Base-by-base conservation (phyloP, 2,888 invertebrate species). In the Electrophaes corylata region DNA sequence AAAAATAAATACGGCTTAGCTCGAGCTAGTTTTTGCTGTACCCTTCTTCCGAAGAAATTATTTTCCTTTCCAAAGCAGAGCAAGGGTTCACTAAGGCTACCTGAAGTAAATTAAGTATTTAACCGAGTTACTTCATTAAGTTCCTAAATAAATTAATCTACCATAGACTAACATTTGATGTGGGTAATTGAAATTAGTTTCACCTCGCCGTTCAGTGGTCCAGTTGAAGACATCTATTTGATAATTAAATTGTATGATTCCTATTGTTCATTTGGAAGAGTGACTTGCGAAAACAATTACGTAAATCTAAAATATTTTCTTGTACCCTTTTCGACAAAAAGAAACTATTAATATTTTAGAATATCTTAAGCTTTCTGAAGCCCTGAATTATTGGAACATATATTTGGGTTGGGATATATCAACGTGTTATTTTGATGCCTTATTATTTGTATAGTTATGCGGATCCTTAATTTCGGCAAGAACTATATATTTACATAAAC, bases 131-230 rank as follows among this genome's bases (percentile, higher is more conserved):
- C 67, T 73, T 71, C 67, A 70, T 74, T 76, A 70, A 56, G 65
- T 57, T 66, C 60, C 55, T 61, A 61, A 72, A 76, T 70, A 73
- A 76, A 76, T 75, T 66, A 64, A 45, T 41, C 46, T 70, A 64
- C 65, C 55, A n/a, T 66, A 73, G 67, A 66, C 65, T 69, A 62
- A 73, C 71, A 73, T 71, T 76, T 74, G 67, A 74, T 69, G 67
- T 57, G 41, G 64, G 65, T 71, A 72, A 71, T 70, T 59, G 51
- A 51, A 58, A 62, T 60, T 67, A 63, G 64, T 57, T 62, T 56
- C 60, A 67, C 51, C 60, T 65, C 50, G 12, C 40, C 62, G 20
- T 50, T 41, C 48, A 43, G 48, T 48, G 43, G 52, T 39, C 51
- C 49, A 20, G 44, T 49, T 53, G 51, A 49, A 31, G 31, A 35